Base-by-base conservation (phyloP, 2,888 invertebrate species). In the Oxyteleia sp. region DNA sequence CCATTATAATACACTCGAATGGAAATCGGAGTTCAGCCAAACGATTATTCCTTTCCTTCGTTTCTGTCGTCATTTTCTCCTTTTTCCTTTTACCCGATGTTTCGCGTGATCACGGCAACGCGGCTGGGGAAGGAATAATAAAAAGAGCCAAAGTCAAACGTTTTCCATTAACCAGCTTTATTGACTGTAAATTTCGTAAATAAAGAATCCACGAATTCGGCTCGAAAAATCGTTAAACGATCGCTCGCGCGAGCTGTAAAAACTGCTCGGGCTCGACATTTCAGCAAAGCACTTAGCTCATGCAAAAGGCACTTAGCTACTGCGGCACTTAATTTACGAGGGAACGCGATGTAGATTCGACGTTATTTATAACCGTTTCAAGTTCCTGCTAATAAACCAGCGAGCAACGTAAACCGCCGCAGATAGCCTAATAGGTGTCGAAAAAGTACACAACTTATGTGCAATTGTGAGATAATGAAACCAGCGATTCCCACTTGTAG, bases 1-100 rank as follows among this genome's bases (percentile, higher is more conserved):
- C 80, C 85, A 79, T 86, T 83, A 82, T 86, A 83, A 72, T 72
- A 38, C 74, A 75, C 64, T 76, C 68, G 66, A 82, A 84, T 80
- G 72, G 53, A 84, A 76, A 82, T 81, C 81, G 68, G 74, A 81
- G 69, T 66, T 74, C 20, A 74, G 69, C 69, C 63, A 43, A 61
- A 81, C 74, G 81, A 81, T 74, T 81, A 74, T 69, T 63, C 68
- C 74, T 72, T 66, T 71, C 49, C 43, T 71, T 66, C 64, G 64
- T 51, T 72, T 64, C 68, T 68, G 72, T 61, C 68, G 66, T 68
- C 68, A 53, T 69, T 81, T 80, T 81, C 69, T 63, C 26, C 29
- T 29, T 51, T 74, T 49, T 66, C 61, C 20, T 57, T 66, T 80
- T 71, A 43, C 16, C 49, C 49, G 18, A 20, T 29, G 55, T 71